phyloP scores from a whole-genome alignment of 2,113 vertebrate species.

The Archilochus colubris region DNA sequence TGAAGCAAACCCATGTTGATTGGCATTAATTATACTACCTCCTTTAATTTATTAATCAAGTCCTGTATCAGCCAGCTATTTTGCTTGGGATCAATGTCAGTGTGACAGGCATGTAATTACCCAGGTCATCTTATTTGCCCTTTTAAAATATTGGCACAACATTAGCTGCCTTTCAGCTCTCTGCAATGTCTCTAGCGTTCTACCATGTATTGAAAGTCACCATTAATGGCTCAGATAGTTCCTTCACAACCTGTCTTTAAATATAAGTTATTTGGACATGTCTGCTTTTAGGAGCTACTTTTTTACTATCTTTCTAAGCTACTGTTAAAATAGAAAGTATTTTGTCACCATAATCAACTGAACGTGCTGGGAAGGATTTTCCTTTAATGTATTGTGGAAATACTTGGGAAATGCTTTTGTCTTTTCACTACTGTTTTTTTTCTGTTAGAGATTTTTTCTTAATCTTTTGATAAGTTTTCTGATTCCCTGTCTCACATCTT shows the following conservation, averaged over 20 bases:
- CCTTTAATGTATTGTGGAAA: not conserved
- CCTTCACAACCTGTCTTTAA: not conserved
- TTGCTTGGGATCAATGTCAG: conserved; percentile 13
- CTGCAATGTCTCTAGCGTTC: not conserved
- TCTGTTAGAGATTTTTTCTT: not conserved
- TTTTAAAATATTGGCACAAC: conserved; percentile 10
- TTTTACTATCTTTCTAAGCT: not conserved
- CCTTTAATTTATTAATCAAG: conserved; percentile 28
- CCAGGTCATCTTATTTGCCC: not conserved
- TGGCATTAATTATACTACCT: not conserved
- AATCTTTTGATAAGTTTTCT: not conserved
- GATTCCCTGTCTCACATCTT: not conserved
- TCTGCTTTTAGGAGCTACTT: not conserved
- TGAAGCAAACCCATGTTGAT: not conserved
- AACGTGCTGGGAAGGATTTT: not conserved
- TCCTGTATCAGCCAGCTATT: not conserved
- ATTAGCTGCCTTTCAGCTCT: not conserved
- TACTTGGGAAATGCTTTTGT: not conserved
- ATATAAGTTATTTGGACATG: not conserved
- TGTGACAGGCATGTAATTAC: conserved; percentile 20
- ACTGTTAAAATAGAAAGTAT: not conserved
- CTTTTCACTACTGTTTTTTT: not conserved
- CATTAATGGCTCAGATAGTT: not conserved
- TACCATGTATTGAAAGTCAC: not conserved
- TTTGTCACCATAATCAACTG: not conserved